Conservation (phyloP, 1,140 invertebrate species). For the Eciton burchellii region DNA sequence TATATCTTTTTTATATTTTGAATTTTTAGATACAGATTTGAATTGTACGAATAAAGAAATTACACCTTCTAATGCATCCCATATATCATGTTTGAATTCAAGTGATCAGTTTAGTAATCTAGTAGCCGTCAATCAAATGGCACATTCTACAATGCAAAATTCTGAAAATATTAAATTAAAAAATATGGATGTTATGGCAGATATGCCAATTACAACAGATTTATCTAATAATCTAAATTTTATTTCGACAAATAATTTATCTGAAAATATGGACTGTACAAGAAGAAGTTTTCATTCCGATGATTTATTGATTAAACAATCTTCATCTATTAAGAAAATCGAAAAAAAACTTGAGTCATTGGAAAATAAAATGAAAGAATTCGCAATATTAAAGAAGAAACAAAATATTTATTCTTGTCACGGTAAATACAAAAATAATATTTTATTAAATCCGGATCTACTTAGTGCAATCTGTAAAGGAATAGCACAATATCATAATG, state of each 20-base stretch:
- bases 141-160: neutral
- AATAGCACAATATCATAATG: neutral
- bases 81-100: neutral
- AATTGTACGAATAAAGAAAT: slow-evolving; percentile 11
- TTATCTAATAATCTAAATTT: neutral
- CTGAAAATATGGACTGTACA: neutral
- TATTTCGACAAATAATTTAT: neutral
- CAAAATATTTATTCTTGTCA: neutral
- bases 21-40: slow-evolving; percentile 22
- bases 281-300: neutral
- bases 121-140: neutral
- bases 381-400: slow-evolving; percentile 21
- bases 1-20: neutral
- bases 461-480: slow-evolving; percentile 33
- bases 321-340: slow-evolving; percentile 44
- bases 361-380: slow-evolving; percentile 69
- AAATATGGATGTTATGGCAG: neutral
- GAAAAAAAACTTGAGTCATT: slow-evolving; percentile 67
- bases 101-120: neutral
- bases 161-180: slow-evolving; percentile 5
- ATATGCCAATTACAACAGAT: neutral
- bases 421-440: neutral
- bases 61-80: neutral
- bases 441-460: slow-evolving; percentile 11
- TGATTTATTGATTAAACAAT: neutral